Percentiles rank a stretch among this genome's conserved stretches.
phyloP scores from a whole-genome alignment of 2,888 invertebrate species.

The Drosophila suboccidentalis region DNA sequence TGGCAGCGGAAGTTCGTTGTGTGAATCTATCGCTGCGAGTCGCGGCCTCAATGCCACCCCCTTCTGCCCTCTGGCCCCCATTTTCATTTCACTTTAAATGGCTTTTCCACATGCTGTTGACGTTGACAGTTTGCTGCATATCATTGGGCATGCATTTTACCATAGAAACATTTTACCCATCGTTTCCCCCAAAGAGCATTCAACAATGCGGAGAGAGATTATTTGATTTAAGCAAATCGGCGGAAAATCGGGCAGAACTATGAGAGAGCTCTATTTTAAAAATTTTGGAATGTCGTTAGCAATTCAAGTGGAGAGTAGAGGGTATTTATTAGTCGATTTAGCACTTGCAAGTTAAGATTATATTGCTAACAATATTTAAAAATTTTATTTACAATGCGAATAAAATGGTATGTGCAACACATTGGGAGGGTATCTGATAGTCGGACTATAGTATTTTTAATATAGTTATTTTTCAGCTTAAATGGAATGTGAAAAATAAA shows the following conservation, averaged over 20 bases:
- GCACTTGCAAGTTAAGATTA: too few species aligned
- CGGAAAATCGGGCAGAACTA: not conserved
- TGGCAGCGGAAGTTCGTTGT: conserved; percentile 65
- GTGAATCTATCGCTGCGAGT: conserved; percentile 60
- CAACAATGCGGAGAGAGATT: conserved; percentile 1
- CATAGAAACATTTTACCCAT: conserved; percentile 10
- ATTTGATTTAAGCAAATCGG: conserved; percentile 4
- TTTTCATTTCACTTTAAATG: conserved; percentile 41
- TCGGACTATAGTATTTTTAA: too few species aligned
- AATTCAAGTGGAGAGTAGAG: not conserved
- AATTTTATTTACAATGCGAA: too few species aligned
- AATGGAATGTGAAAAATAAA: not conserved
- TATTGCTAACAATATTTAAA: too few species aligned
- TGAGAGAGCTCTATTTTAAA: not conserved
- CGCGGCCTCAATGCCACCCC: conserved; percentile 13
- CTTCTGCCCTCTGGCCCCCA: conserved; percentile 22
- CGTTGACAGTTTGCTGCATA: conserved; percentile 49
- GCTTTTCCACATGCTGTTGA: conserved; percentile 44
- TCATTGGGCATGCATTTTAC: conserved; percentile 22
- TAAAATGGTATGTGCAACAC: too few species aligned
- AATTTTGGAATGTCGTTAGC: not conserved
- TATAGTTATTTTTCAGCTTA: too few species aligned
- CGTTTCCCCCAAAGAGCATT: conserved; percentile 11
- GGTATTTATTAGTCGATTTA: not conserved
- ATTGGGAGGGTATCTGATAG: too few species aligned